Evolutionary conservation across 2,113 vertebrate genomes (phyloP).

Genomic region (Cyanocitta stelleri): DNA sequence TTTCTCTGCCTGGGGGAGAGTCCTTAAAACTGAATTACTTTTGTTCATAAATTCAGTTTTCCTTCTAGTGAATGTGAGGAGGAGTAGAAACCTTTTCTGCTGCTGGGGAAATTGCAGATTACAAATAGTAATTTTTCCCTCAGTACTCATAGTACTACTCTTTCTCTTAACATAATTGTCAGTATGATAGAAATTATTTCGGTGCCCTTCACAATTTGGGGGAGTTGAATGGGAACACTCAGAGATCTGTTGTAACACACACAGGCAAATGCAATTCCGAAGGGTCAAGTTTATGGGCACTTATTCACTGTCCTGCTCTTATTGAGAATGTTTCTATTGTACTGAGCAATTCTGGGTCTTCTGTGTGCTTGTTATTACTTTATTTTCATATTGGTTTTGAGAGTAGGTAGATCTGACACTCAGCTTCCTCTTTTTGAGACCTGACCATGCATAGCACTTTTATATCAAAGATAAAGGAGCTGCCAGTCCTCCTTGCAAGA

Average conservation of each 20-base stretch:
- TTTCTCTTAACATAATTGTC: background rate
- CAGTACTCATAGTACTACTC: background rate
- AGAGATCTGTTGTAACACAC: background rate
- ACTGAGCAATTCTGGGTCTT: background rate
- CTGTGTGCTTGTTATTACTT: background rate
- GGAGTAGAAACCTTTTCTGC: background rate
- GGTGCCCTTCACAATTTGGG: background rate
- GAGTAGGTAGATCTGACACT: background rate
- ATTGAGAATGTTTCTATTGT: background rate
- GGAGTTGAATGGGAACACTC: background rate
- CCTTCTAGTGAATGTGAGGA: background rate
- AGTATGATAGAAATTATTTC: background rate
- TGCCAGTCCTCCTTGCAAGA: background rate
- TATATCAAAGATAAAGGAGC: background rate
- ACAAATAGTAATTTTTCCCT: background rate
- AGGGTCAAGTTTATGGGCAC: background rate
- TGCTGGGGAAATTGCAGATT: background rate
- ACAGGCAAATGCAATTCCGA: background rate
- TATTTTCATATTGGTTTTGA: background rate
- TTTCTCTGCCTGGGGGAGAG: background rate
- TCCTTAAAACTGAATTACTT: background rate
- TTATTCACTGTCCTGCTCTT: background rate
- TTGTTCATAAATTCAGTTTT: background rate
- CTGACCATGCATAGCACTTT: background rate
- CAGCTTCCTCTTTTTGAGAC: background rate